Conservation (phyloP, 2,113 vertebrate species). For the Siphamia tubifer region DNA sequence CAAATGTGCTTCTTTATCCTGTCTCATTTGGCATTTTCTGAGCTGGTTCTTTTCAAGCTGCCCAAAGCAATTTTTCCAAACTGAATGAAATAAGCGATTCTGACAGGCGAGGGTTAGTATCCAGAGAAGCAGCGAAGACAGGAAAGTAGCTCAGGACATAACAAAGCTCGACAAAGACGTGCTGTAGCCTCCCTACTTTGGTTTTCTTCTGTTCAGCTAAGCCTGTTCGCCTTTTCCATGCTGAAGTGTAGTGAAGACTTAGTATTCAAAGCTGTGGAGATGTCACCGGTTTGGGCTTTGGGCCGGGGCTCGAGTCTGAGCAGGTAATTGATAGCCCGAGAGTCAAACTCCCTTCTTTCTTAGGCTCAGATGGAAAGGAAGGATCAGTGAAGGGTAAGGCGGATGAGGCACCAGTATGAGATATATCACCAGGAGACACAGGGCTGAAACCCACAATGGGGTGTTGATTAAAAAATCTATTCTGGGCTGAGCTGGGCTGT, state of each 20-base stretch:
- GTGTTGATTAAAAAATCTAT: conserved; percentile 58
- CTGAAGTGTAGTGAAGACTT: conserved; percentile 17
- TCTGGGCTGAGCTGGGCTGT: background rate
- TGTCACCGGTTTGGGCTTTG: conserved; percentile 19
- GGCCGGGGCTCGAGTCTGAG: conserved; percentile 1
- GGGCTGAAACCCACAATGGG: conserved; percentile 29
- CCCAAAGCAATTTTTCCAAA: background rate
- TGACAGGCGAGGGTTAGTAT: conserved; percentile 29
- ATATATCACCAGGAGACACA: conserved; percentile 33
- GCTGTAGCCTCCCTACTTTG: background rate
- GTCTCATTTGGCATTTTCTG: background rate
- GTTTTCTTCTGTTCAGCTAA: background rate
- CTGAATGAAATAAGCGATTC: conserved; percentile 28
- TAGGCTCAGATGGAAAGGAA: conserved; percentile 15
- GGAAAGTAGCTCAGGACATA: conserved; percentile 30
- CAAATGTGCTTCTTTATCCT: background rate
- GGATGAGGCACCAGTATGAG: conserved; percentile 17
- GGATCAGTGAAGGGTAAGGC: conserved; percentile 24
- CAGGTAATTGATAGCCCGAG: conserved; percentile 57
- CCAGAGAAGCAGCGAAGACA: conserved; percentile 30
- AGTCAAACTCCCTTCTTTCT: conserved; percentile 49
- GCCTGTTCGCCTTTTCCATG: background rate
- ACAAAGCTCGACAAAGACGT: conserved; percentile 35
- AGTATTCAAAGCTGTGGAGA: conserved; percentile 29
- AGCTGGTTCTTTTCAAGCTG: background rate